phyloP scores from a whole-genome alignment of 2,888 invertebrate species.

The Polydesmus complanatus region DNA sequence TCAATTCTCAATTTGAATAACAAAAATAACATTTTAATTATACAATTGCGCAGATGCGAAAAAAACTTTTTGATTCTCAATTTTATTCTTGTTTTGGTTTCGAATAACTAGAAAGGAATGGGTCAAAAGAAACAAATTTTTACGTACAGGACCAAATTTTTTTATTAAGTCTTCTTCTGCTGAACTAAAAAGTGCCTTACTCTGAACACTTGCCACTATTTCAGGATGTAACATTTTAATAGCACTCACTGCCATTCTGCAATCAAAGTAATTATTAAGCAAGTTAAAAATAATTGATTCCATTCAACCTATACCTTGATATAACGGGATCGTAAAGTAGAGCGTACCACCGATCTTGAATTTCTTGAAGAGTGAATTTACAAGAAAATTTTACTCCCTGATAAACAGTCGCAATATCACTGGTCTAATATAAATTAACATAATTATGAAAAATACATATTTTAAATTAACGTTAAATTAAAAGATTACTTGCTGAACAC shows the following conservation, averaged over 20 bases:
- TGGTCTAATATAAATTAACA: constrained; percentile 37
- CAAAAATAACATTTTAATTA: no score
- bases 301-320: constrained; percentile 36
- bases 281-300: background rate
- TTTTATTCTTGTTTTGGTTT: no score
- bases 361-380: constrained; percentile 79
- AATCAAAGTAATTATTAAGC: constrained; percentile 10
- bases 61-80: no score
- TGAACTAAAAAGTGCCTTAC: constrained; percentile 74
- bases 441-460: background rate
- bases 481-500: constrained; percentile 63
- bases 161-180: constrained; percentile 77
- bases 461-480: background rate
- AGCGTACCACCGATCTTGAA: constrained; percentile 93
- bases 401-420: constrained; percentile 52
- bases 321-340: constrained; percentile 88
- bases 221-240: constrained; percentile 90
- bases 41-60: no score
- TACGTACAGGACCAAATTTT: constrained; percentile 55
- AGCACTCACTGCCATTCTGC: constrained; percentile 70
- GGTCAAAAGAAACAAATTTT: constrained; percentile 26
- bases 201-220: constrained; percentile 68
- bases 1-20: constrained; percentile 16
- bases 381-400: constrained; percentile 91
- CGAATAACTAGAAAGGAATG: no score